Evolutionary conservation across 2,113 vertebrate species (phyloP).

Genomic region (Datnioides undecimradiatus): DNA sequence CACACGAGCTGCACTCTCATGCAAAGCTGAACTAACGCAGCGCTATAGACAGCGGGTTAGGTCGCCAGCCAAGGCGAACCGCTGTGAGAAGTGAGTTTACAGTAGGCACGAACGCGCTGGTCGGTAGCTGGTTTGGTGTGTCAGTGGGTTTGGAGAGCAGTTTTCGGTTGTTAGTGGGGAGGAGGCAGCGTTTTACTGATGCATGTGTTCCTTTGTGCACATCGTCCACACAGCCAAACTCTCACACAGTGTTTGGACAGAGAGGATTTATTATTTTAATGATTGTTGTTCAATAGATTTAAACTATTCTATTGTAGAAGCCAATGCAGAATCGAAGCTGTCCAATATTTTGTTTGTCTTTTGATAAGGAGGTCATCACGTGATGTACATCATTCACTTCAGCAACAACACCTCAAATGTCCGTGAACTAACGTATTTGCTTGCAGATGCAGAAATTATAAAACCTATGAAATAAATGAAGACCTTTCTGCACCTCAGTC

Average conservation of each 20-base stretch:
- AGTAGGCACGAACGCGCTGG: slow-evolving; percentile 42
- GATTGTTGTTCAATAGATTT: not conserved
- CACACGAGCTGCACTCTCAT: slow-evolving; percentile 26
- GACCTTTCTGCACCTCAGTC: slow-evolving; percentile 2
- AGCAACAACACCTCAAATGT: not conserved
- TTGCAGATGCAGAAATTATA: not conserved
- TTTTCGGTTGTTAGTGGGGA: slow-evolving; percentile 42
- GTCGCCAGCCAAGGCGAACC: slow-evolving; percentile 46
- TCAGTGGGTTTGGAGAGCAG: slow-evolving; percentile 58
- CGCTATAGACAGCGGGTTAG: slow-evolving; percentile 20
- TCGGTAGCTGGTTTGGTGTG: slow-evolving; percentile 63
- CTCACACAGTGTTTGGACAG: slow-evolving; percentile 9
- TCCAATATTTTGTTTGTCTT: not conserved
- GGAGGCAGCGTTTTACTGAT: slow-evolving; percentile 37
- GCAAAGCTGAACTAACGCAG: slow-evolving; percentile 28
- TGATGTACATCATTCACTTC: not conserved
- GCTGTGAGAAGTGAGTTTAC: slow-evolving; percentile 50
- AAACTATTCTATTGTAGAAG: not conserved
- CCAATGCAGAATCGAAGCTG: not conserved
- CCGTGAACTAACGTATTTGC: not conserved
- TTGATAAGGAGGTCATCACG: not conserved
- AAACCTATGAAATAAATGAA: slow-evolving; percentile 6
- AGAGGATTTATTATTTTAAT: not conserved
- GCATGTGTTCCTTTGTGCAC: slow-evolving; percentile 29
- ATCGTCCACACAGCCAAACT: slow-evolving; percentile 40